These are phyloP conservation scores for Oenanthe oenanthe DNA, from an alignment of 2,113 vertebrate species.

Conservation along the genomic window DNA sequence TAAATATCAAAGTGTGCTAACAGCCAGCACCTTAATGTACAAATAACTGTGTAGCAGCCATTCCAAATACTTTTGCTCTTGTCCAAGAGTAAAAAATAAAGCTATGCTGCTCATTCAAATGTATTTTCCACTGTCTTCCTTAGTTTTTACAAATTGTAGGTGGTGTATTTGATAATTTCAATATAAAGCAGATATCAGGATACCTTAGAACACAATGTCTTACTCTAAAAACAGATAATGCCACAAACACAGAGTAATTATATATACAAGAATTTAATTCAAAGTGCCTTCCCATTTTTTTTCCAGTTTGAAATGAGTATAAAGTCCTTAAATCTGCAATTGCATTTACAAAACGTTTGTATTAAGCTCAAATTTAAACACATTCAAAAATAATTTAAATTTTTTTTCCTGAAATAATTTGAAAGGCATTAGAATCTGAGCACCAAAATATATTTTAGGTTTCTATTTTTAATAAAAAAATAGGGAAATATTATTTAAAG, in stretches of 20 bases:
- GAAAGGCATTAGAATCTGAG: background rate
- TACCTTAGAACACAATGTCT: background rate
- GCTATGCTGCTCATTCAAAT: background rate
- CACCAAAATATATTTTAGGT: background rate
- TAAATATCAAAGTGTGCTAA: background rate
- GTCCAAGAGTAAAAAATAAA: background rate
- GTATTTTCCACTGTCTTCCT: background rate
- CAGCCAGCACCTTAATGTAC: background rate
- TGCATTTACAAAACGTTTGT: background rate
- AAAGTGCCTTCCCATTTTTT: background rate
- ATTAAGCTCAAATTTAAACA: background rate
- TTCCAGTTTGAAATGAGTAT: background rate
- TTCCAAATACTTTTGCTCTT: background rate
- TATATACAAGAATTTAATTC: background rate
- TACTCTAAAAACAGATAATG: background rate
- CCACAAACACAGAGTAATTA: background rate
- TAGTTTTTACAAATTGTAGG: background rate
- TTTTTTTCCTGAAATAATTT: background rate
- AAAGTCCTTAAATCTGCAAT: background rate
- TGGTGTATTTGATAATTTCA: background rate
- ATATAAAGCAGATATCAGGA: background rate
- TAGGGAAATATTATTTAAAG: background rate
- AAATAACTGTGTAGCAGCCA: background rate
- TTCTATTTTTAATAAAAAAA: background rate
- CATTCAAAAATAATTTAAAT: background rate